Percentiles rank a stretch among this genome's conserved stretches.
Evolutionary conservation across 2,113 vertebrate genomes (phyloP).

Genomic region (Elgaria multicarinata): DNA sequence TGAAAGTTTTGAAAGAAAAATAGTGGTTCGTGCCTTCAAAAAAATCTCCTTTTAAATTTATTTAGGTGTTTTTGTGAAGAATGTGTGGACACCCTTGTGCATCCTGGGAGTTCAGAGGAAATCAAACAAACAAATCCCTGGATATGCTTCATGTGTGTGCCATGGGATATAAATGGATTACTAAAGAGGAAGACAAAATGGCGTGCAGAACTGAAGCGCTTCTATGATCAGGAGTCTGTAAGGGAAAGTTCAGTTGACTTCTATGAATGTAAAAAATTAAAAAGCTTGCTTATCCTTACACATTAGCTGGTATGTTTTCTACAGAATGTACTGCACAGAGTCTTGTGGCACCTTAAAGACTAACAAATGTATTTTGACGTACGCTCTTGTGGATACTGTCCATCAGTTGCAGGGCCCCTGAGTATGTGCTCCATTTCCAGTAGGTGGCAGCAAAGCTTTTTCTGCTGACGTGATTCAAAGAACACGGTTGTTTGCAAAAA

Average conservation of each 20-base stretch:
- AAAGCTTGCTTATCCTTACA: neutral
- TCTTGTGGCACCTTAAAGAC: too few species aligned
- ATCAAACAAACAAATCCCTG: conserved; percentile 40
- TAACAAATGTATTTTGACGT: too few species aligned
- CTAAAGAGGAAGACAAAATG: conserved; percentile 32
- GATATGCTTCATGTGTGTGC: conserved; percentile 45
- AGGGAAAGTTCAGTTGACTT: neutral
- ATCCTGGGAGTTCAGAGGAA: conserved; percentile 23
- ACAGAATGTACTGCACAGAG: neutral
- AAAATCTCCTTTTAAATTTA: neutral
- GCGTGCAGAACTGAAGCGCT: conserved; percentile 41
- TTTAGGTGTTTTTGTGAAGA: conserved; percentile 58
- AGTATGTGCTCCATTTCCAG: conserved; percentile 11
- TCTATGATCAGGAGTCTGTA: conserved; percentile 2
- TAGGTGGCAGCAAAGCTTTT: conserved; percentile 26
- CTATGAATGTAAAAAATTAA: neutral
- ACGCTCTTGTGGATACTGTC: too few species aligned
- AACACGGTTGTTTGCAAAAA: neutral
- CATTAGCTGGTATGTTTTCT: neutral
- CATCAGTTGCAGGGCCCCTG: too few species aligned
- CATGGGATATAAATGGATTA: neutral
- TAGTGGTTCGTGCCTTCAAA: neutral
- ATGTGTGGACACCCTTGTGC: conserved; percentile 42
- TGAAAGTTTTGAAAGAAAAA: neutral
- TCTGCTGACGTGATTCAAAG: neutral